Evolutionary conservation across 2,113 vertebrate genomes (phyloP), one percentile per base, ranked within the genome.

Genomic region (Brachyhypopomus gauderio): DNA sequence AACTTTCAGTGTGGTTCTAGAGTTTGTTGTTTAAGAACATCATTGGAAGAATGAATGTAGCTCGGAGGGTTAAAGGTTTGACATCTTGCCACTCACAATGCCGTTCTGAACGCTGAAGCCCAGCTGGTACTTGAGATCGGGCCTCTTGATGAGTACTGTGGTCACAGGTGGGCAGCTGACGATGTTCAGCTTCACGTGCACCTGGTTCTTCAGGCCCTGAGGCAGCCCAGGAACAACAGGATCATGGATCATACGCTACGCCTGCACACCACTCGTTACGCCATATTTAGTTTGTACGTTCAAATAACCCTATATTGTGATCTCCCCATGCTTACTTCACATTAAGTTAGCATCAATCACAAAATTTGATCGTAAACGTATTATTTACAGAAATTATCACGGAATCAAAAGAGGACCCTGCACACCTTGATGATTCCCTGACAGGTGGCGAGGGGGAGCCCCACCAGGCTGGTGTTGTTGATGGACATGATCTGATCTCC

Each of bases 401-500:
- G 55, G 11, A 55, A 52, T 20, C 6, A 48, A 48, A 48, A 48
- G 45, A 48, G 45, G 12, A 48, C 12, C 12, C 9, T 38, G 20
- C 74, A 14, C 73, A 96, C 95, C 95, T 96, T 96, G 88, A 96
- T 96, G 87, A 96, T 98, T 86, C 97, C 96, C 94, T 99, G 98
- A 90, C 98, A 99, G 75, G 98, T 99, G 90, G 97, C 96, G 7
- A 99, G 95, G 0, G 97, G 98, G 79, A 99, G 95, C 71, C 98
- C 98, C 86, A 99, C 98, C 74, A 99, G 93, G 89, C 97, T 99
- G 88, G 97, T 99, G 80, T 97, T 98, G 56, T 99, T 99, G 91
- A 99, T 96, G 86, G 97, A 99, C 97, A 99, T 99, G 87, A 99
- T 98, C 92, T 99, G 98, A 93, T 99, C 98, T 52, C 98, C 98